phyloP scores from a whole-genome alignment of 2,797 vertebrate genomes.

The Enteromius afrohamiltoni region DNA sequence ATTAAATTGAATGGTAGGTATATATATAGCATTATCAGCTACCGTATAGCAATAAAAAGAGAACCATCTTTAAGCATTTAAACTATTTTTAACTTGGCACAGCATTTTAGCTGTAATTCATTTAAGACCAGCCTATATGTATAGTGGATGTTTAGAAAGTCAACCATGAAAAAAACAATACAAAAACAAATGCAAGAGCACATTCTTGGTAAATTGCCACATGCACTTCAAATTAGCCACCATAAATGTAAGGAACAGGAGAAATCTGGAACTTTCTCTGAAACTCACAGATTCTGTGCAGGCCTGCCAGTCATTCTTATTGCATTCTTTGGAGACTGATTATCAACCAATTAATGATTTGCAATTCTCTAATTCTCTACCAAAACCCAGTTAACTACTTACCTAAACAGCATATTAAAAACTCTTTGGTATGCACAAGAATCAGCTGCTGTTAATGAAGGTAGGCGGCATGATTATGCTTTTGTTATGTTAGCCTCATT shows the following conservation, averaged over 20 bases:
- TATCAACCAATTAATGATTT: not conserved
- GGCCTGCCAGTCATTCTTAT: conserved; percentile 11
- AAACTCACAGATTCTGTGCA: conserved; percentile 5
- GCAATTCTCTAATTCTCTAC: not conserved
- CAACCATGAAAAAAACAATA: too few relatives aligned
- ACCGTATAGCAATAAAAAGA: not conserved
- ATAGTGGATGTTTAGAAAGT: not conserved
- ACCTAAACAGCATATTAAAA: not conserved
- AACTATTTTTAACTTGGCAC: not conserved
- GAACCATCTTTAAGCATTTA: not conserved
- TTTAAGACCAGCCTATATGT: not conserved
- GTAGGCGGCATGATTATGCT: not conserved
- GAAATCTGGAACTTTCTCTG: not conserved
- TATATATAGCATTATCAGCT: not conserved
- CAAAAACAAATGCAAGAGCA: conserved; percentile 5
- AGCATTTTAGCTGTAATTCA: not conserved
- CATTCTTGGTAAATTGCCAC: not conserved
- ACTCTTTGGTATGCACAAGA: not conserved
- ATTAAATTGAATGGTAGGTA: not conserved
- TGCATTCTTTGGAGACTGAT: not conserved
- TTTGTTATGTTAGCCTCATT: not conserved
- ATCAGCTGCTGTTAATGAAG: not conserved
- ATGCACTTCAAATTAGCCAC: not conserved
- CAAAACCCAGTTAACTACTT: not conserved
- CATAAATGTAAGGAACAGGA: not conserved